Conservation (phyloP, 2,113 vertebrate genomes). For the Sisor rabdophorus region DNA sequence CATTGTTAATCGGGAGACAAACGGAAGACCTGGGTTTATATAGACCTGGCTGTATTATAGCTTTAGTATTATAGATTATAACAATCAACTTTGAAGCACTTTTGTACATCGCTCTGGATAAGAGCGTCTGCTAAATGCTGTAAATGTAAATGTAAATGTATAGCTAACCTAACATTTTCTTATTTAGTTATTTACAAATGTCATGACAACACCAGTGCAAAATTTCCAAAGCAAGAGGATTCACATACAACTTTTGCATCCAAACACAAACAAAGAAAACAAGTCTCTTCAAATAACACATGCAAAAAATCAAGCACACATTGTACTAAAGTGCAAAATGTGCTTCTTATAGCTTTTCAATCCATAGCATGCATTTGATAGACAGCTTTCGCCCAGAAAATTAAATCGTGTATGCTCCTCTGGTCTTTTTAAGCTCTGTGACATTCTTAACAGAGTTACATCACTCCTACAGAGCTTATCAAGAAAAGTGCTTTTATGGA, state of each 20-base stretch:
- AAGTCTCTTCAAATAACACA: neutral
- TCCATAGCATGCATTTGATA: no score
- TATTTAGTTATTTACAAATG: conserved; percentile 32
- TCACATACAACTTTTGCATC: no score
- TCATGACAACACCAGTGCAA: neutral
- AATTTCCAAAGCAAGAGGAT: neutral
- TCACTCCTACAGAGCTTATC: conserved; percentile 27
- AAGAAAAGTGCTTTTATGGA: conserved; percentile 41
- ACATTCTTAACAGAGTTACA: conserved; percentile 24
- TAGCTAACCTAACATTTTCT: no score
- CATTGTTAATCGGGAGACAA: no score
- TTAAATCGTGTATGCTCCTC: neutral
- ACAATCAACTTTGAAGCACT: no score
- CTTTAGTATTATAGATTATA: no score
- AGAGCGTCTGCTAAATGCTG: no score
- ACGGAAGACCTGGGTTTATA: no score
- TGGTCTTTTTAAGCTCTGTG: neutral
- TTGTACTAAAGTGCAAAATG: neutral
- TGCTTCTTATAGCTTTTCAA: no score
- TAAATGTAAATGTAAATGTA: no score
- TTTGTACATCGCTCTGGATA: no score
- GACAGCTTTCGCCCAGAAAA: neutral
- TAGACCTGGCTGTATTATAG: no score
- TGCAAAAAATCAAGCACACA: neutral
- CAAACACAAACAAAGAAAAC: neutral